These are phyloP conservation scores for Gastrophryne carolinensis DNA, from an alignment of 2,797 vertebrate species.

Conservation along the genomic window DNA sequence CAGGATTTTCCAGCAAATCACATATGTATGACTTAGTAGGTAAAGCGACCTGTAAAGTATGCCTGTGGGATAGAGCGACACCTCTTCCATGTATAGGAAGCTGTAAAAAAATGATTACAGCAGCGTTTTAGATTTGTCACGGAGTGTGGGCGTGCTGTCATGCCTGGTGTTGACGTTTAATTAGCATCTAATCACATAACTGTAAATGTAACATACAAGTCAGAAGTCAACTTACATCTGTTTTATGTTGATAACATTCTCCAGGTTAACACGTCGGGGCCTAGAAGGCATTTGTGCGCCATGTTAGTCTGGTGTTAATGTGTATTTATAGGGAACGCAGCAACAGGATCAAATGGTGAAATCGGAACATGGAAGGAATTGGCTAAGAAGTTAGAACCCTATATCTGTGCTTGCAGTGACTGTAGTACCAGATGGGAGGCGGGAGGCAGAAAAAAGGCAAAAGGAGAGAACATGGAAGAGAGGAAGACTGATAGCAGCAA, in stretches of 20 bases:
- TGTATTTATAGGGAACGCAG: no score
- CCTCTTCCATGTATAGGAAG: not conserved
- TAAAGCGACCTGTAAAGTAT: not conserved
- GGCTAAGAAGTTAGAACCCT: no score
- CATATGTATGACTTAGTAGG: not conserved
- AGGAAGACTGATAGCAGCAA: no score
- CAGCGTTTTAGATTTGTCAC: not conserved
- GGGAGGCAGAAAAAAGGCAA: no score
- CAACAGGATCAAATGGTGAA: no score
- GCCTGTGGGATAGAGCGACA: not conserved
- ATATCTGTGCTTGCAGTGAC: no score
- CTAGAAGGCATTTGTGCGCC: not conserved
- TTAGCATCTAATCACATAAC: not conserved
- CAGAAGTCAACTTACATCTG: constrained; percentile 7
- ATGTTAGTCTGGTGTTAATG: not conserved
- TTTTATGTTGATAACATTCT: not conserved
- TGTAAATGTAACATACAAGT: not conserved
- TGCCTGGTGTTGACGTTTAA: constrained; percentile 2
- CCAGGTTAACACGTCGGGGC: not conserved
- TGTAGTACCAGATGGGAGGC: no score
- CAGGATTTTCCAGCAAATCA: not conserved
- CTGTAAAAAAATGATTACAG: not conserved
- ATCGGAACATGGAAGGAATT: no score
- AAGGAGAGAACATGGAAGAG: no score
- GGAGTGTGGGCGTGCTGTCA: not conserved